Conservation (phyloP, 2,113 vertebrate genomes). For the Chionomys nivalis region DNA sequence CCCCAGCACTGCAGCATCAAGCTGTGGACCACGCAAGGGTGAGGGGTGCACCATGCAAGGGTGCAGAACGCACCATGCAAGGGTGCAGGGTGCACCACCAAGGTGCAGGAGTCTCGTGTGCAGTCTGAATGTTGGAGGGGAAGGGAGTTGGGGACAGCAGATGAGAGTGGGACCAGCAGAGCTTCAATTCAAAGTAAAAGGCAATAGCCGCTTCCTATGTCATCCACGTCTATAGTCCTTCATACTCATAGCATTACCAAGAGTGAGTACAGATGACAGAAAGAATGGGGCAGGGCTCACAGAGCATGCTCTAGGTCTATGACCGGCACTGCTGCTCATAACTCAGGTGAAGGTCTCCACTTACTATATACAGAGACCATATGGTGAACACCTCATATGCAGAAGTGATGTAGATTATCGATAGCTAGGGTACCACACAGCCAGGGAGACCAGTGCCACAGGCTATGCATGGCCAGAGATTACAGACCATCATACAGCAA, state of each 20-base stretch:
- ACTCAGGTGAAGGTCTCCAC: neutral
- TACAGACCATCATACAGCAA: neutral
- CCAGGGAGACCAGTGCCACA: neutral
- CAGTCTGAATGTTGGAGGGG: no score
- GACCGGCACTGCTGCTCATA: no score
- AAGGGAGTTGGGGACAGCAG: neutral
- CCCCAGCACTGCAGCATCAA: conserved; percentile 17
- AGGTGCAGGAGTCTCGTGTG: conserved; percentile 73
- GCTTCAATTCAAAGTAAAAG: neutral
- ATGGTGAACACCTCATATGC: neutral
- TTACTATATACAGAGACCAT: neutral
- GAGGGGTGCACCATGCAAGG: no score
- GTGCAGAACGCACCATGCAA: no score
- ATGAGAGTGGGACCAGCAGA: neutral
- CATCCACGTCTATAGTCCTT: neutral
- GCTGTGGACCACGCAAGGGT: conserved; percentile 11
- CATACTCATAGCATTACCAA: neutral
- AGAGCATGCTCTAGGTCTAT: neutral
- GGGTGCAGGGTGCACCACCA: conserved; percentile 59
- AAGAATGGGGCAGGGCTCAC: neutral
- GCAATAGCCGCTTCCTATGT: rapidly evolving
- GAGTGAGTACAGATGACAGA: neutral
- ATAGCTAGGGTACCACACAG: neutral
- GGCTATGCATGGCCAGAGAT: neutral
- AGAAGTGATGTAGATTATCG: neutral